Base-by-base conservation (phyloP, 2,797 vertebrate genomes). In the Stomatorhinus walkeri region DNA sequence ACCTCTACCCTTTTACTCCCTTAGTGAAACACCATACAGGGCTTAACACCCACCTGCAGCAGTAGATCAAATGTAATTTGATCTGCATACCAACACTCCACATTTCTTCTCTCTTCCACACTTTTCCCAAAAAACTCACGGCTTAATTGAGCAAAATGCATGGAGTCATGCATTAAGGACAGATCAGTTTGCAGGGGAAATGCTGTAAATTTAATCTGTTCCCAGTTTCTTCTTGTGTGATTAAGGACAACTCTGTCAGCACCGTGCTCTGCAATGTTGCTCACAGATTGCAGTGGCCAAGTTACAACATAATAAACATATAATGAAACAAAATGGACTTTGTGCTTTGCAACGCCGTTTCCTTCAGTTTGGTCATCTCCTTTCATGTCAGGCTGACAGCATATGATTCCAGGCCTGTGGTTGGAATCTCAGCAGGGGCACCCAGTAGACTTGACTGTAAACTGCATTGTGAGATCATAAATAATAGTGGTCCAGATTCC, bases 61-160 rank as follows among this genome's bases (percentile, higher is more conserved):
- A 22, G 16, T 81, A 46, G 40, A 81, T 81, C 76, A 81, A 46
- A 81, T n/a, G 12, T 46, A 81, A 81, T 81, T 81, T 81, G 36
- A 81, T 81, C 40, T 81, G 76, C 76, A 81, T n/a, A n/a, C 76
- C 76, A 81, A 46, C 76, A n/a, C 76, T 43, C 76, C 76, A 81
- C 76, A 9, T 81, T n/a, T 81, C 7, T 46, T 32, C 40, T 81
- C 16, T 43, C 46, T 81, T 81, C 19, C 40, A 46, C 76, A 81
- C 36, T 43, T 81, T 81, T 81, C 76, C 40, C 32, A 43, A 81
- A 81, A 81, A 81, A 46, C 16, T n/a, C 76, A 10, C 16, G 2
- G 32, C 68, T 6, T 72, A 72, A 81, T 46, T 81, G 36, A 22
- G 2, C 76, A 81, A 43, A 81, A 46, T n/a, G 40, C 76, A 9